Evolutionary conservation across 2,797 vertebrate species (phyloP), one percentile per base, ranked within the genome.

Genomic region (Salmo trutta): DNA sequence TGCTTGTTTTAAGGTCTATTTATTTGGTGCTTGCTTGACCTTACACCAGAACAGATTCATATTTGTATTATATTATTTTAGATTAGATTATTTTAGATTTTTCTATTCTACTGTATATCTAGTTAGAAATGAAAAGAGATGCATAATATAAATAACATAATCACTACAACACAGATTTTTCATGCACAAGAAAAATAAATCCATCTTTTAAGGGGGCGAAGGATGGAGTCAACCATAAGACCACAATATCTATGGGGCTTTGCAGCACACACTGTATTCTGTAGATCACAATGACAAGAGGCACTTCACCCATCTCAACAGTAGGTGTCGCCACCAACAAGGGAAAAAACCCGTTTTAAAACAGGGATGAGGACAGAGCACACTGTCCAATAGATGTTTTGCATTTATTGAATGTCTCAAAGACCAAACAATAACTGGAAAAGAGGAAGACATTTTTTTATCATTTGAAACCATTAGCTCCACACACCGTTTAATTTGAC

Each of bases 321-420:
- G 87, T 84, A 91, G 91, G 86, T 83, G 92, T 82, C 91, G 67
- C 80, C 84, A 85, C 16, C 47, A 73, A 83, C 80, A 82, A 82
- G 74, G 75, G 27, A 76, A 79, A 47, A 16, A 65, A 71, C 8
- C 65, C 74, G 41, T 51, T 73, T 71, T 53, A 54, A 64, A 27
- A 68, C 29, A 3, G 8, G n/a, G 31, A 68, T 21, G 24, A 52
- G 53, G 79, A 47, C 73, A 12, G 2, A 7, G 19, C 70, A 71
- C 24, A 15, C 41, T 62, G 70, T 75, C 86, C 75, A 71, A 77
- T 81, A 72, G 54, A 31, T 75, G 31, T 0, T 73, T 80, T 65
- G 53, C 21, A 47, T 17, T 24, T 77, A 27, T 24, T 62, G 14
- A 47, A 14, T 15, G 51, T 54, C 36, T 31, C 41, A 77, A 4